A percentile compares a stretch with the other conserved stretches of the same genome.
These are phyloP conservation scores for Saimiri boliviensis DNA, from an alignment of 2,113 vertebrate genomes.

Conservation along the genomic window DNA sequence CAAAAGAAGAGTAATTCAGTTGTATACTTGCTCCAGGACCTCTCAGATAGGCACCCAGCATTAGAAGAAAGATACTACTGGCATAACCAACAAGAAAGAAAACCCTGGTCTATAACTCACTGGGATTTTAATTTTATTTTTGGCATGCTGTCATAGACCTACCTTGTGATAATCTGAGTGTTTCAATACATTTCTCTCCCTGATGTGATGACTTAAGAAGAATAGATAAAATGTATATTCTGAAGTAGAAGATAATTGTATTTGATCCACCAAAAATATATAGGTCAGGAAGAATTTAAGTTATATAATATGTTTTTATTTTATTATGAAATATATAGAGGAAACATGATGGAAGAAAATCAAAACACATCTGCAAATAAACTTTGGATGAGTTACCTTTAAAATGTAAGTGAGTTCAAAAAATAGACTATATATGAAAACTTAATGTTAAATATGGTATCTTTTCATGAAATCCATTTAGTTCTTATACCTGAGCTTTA, in stretches of 20 bases:
- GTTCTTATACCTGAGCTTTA: background rate
- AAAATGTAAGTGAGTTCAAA: background rate
- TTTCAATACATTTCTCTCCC: background rate
- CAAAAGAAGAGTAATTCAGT: background rate
- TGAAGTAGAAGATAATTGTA: background rate
- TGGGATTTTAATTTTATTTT: conserved; percentile 23
- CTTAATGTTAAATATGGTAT: background rate
- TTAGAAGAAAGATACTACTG: conserved; percentile 5
- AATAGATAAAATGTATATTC: background rate
- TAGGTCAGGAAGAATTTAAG: background rate
- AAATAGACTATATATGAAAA: conserved; percentile 43
- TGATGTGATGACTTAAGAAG: conserved; percentile 4
- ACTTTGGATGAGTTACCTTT: conserved; percentile 1
- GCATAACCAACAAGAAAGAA: background rate
- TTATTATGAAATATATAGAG: background rate
- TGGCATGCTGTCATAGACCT: background rate
- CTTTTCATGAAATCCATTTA: background rate
- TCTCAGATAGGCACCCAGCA: background rate
- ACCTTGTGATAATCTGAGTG: background rate
- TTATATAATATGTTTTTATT: background rate
- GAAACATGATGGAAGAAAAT: background rate
- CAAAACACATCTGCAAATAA: conserved; percentile 6
- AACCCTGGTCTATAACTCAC: background rate
- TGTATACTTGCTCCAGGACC: background rate
- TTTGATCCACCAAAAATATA: background rate